Evolutionary conservation across 2,888 invertebrate species (phyloP).

Genomic region (Andricus quercusramuli): DNA sequence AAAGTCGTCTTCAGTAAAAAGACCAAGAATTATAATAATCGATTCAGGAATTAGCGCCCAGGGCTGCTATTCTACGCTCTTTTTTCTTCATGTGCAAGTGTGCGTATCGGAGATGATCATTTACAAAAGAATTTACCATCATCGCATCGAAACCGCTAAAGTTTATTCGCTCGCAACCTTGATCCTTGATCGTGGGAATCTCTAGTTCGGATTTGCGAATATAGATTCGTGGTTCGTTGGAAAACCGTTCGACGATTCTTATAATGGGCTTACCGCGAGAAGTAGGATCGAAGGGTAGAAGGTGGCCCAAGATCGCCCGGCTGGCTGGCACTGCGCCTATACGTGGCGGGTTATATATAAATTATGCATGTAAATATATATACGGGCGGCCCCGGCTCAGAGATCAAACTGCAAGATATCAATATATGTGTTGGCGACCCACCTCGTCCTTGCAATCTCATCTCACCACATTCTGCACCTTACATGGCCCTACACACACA

Average conservation of each 20-base stretch:
- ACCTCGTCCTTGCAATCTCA: slow-evolving; percentile 49
- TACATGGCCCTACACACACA: slow-evolving; percentile 47
- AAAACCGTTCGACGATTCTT: slow-evolving; percentile 50
- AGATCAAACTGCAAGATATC: slow-evolving; percentile 74
- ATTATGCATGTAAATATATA: slow-evolving; percentile 75
- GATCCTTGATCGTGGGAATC: slow-evolving; percentile 60
- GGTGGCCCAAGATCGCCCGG: slow-evolving; percentile 56
- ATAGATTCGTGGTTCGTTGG: slow-evolving; percentile 51
- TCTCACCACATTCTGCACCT: slow-evolving; percentile 43
- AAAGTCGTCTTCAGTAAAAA: not conserved
- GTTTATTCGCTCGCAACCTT: slow-evolving; percentile 32
- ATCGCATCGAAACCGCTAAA: slow-evolving; percentile 7
- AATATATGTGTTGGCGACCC: slow-evolving; percentile 72
- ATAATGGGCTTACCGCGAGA: slow-evolving; percentile 56
- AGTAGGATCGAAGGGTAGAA: slow-evolving; percentile 43
- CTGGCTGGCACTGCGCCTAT: slow-evolving; percentile 56
- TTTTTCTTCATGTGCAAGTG: not conserved
- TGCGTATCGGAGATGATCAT: slow-evolving; percentile 12
- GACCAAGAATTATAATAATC: slow-evolving; percentile 20
- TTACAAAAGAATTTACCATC: slow-evolving; percentile 39
- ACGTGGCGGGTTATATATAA: slow-evolving; percentile 73
- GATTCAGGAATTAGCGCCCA: slow-evolving; percentile 30
- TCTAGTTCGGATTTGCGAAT: slow-evolving; percentile 56
- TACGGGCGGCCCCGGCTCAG: slow-evolving; percentile 67
- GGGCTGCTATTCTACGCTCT: slow-evolving; percentile 7